Evolutionary conservation across 1,140 invertebrate genomes (phyloP), one percentile per base, ranked within the genome.

Genomic region (Scaptomyza hsui): DNA sequence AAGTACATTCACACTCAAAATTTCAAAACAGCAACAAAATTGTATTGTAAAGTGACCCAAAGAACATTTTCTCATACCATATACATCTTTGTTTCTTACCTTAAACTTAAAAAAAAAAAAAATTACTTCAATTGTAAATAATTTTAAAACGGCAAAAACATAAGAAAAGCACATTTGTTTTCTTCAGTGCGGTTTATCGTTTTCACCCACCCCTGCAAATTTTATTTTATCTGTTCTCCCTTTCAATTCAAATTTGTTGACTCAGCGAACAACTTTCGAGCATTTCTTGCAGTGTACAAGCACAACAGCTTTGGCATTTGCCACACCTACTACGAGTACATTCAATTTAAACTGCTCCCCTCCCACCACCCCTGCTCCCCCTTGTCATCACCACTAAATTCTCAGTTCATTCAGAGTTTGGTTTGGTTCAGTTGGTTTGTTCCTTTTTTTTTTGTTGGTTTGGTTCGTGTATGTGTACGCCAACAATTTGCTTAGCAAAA

Each of bases 1-100:
- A 93, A 98, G 97, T 97, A 56, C 10, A 37, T 18, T 35, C 3
- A 19, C 4, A 57, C 57, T 57, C 35, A 32, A 48, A n/a, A n/a
- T n/a, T n/a, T n/a, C n/a, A n/a, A n/a, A n/a, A n/a, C n/a, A n/a
- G n/a, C n/a, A n/a, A n/a, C n/a, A n/a, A n/a, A n/a, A n/a, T n/a
- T n/a, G n/a, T n/a, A n/a, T n/a, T n/a, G n/a, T n/a, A n/a, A n/a
- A n/a, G n/a, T n/a, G n/a, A n/a, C n/a, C 9, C 35, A 10, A n/a
- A 37, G 35, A 37, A n/a, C n/a, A n/a, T n/a, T n/a, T n/a, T n/a
- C n/a, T n/a, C n/a, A n/a, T n/a, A n/a, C n/a, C n/a, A n/a, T n/a
- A n/a, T n/a, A n/a, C n/a, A n/a, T n/a, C n/a, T n/a, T n/a, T n/a
- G n/a, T n/a, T n/a, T n/a, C n/a, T n/a, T n/a, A n/a, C n/a, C n/a